Evolutionary conservation across 2,113 vertebrate species (phyloP).

Genomic region (Indicator indicator): DNA sequence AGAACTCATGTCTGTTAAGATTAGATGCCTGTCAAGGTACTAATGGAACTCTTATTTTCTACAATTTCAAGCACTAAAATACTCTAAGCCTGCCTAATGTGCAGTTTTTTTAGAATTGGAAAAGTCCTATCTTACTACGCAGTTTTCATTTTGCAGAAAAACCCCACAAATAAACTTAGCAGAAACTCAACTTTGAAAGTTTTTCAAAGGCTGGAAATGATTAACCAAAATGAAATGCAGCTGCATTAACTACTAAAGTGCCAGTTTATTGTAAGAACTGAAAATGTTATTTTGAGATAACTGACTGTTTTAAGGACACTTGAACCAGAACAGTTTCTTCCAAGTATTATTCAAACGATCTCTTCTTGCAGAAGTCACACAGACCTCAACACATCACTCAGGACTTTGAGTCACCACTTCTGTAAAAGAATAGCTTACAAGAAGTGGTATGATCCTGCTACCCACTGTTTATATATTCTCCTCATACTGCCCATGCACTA

Average conservation of each 20-base stretch:
- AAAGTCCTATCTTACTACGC: neutral
- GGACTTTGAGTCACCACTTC: neutral
- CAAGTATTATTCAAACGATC: fast-evolving
- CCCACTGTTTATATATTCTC: neutral
- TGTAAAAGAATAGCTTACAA: neutral
- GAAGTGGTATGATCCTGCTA: neutral
- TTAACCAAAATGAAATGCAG: neutral
- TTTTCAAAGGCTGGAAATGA: neutral
- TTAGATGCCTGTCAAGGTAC: neutral
- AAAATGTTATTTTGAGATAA: neutral
- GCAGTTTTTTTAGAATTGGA: neutral
- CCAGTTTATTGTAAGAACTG: neutral
- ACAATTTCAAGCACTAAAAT: neutral
- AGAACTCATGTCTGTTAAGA: neutral
- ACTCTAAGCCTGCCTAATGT: neutral
- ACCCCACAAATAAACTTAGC: neutral
- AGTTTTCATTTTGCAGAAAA: neutral
- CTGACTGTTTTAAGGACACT: neutral
- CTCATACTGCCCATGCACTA: neutral
- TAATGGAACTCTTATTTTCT: neutral
- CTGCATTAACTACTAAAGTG: neutral
- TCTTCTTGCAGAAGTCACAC: neutral
- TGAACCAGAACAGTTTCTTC: neutral
- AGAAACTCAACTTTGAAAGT: neutral
- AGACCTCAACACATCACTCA: neutral